Percentiles rank a stretch among this genome's conserved stretches.
Conservation (phyloP, 2,888 invertebrate species). For the Eudasyphora cyanicolor region DNA sequence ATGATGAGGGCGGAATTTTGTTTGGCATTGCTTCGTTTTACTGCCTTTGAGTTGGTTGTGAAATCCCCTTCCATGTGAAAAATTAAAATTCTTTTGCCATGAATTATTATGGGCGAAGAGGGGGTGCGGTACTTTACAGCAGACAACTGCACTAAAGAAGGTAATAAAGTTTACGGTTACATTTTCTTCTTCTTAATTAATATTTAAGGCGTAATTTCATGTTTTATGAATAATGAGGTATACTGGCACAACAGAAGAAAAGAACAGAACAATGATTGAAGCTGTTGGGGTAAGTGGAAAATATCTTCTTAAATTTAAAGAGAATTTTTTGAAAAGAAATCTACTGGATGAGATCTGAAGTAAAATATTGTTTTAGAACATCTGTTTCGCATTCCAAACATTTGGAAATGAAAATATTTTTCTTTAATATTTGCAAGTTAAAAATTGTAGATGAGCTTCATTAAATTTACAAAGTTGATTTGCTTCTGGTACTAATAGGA, state of each 20-base stretch:
- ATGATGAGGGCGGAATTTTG: neutral
- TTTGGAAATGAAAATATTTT: too few relatives aligned
- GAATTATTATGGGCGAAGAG: conserved; percentile 39
- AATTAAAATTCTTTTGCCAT: conserved; percentile 43
- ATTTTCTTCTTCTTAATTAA: conserved; percentile 47
- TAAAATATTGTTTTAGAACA: too few relatives aligned
- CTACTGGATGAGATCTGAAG: too few relatives aligned
- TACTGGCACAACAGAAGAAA: neutral
- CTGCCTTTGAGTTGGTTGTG: conserved; percentile 41
- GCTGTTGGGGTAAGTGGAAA: neutral
- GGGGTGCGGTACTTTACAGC: conserved; percentile 12
- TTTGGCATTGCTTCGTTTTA: conserved; percentile 48
- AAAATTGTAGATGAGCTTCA: too few relatives aligned
- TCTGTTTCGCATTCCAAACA: too few relatives aligned
- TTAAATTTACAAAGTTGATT: too few relatives aligned
- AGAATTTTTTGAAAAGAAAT: too few relatives aligned
- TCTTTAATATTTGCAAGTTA: too few relatives aligned
- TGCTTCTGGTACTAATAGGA: too few relatives aligned
- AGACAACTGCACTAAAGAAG: conserved; percentile 37
- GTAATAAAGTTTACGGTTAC: conserved; percentile 27
- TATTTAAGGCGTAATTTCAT: conserved; percentile 25
- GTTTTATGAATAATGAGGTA: neutral
- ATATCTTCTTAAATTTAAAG: neutral
- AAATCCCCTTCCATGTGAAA: conserved; percentile 20
- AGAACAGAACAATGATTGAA: neutral